Evolutionary conservation across 2,113 vertebrate genomes (phyloP).

Genomic region (Heloderma charlesbogerti): DNA sequence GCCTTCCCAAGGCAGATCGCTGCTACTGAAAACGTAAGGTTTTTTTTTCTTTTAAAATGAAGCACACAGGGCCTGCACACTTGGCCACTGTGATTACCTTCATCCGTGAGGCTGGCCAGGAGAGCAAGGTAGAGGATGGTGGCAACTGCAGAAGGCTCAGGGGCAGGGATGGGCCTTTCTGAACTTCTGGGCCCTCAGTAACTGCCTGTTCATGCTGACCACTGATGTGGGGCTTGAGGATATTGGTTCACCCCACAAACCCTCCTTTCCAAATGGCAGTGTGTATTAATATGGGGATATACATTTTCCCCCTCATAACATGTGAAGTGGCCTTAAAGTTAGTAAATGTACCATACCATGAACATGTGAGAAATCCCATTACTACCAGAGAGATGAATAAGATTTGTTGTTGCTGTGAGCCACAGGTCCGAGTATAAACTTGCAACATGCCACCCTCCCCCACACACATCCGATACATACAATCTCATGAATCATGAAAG

Average conservation of each 20-base stretch:
- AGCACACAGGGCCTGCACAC: too few species aligned
- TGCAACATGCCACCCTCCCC: not conserved
- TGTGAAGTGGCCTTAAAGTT: not conserved
- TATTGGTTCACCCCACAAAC: not conserved
- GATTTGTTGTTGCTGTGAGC: not conserved
- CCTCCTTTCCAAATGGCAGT: not conserved
- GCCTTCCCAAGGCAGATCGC: too few species aligned
- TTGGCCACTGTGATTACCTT: too few species aligned
- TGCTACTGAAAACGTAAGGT: too few species aligned
- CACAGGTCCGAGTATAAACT: not conserved
- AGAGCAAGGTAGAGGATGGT: too few species aligned
- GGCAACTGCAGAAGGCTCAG: too few species aligned
- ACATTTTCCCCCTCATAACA: not conserved
- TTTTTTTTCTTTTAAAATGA: too few species aligned
- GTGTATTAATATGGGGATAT: too few species aligned
- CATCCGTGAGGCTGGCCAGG: too few species aligned
- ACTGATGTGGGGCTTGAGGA: not conserved
- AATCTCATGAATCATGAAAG: not conserved
- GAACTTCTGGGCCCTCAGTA: too few species aligned
- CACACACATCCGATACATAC: not conserved
- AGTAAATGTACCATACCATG: not conserved
- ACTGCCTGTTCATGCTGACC: too few species aligned
- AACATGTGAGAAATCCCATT: not conserved
- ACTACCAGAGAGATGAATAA: not conserved
- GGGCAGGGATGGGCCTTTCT: too few species aligned